Evolutionary conservation across 2,797 vertebrate species (phyloP).

Genomic region (Spea hammondii): DNA sequence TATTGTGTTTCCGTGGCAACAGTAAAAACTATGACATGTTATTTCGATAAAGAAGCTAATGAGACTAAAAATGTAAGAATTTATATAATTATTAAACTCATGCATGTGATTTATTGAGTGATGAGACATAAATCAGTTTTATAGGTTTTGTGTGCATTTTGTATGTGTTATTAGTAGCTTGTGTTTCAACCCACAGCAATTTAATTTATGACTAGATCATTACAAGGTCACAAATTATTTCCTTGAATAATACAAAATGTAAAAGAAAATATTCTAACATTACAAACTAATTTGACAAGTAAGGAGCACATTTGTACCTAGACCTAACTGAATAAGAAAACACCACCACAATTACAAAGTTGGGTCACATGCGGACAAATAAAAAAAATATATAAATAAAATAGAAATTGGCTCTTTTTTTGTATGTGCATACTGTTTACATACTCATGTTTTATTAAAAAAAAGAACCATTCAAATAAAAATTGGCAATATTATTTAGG

Average conservation of each 20-base stretch:
- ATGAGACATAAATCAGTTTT: conserved; percentile 47
- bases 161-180: conserved; percentile 43
- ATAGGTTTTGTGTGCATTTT: conserved; percentile 45
- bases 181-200: conserved; percentile 40
- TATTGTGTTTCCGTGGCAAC: too few relatives aligned
- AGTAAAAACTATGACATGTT: neutral
- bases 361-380: too few relatives aligned
- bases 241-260: conserved; percentile 25
- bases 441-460: too few relatives aligned
- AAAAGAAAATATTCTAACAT: conserved; percentile 32
- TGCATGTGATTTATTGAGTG: conserved; percentile 44
- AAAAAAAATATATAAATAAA: too few relatives aligned
- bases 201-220: conserved; percentile 44
- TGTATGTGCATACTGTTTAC: too few relatives aligned
- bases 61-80: neutral
- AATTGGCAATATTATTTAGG: too few relatives aligned
- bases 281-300: conserved; percentile 31
- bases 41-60: neutral
- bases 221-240: conserved; percentile 38
- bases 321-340: too few relatives aligned
- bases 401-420: too few relatives aligned
- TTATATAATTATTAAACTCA: conserved; percentile 40
- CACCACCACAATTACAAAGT: too few relatives aligned
- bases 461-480: too few relatives aligned
- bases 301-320: neutral